Conservation (phyloP, 2,113 vertebrate species). For the Motacilla alba region DNA sequence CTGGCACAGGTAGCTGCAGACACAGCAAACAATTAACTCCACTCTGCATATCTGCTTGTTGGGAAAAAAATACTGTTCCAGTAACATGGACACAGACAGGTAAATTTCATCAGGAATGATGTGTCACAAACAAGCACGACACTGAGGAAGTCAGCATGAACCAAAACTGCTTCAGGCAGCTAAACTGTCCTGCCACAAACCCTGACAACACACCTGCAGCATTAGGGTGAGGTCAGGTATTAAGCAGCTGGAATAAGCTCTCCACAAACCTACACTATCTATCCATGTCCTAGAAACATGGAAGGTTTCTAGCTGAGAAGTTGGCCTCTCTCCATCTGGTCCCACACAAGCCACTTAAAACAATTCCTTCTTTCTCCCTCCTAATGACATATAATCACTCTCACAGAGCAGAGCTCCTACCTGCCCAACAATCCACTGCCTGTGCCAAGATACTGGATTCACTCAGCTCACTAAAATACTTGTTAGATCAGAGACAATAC, state of each 20-base stretch:
- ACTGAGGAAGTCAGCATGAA: neutral
- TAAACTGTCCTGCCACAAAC: neutral
- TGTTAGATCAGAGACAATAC: neutral
- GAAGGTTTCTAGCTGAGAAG: neutral
- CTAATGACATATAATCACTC: neutral
- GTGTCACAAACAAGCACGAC: rapidly evolving
- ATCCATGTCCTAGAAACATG: neutral
- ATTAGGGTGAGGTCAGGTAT: neutral
- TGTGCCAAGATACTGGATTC: neutral
- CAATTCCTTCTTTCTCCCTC: neutral
- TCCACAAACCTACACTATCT: neutral
- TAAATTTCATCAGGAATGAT: neutral
- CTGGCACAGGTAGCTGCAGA: neutral
- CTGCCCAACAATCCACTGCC: neutral
- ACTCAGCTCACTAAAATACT: neutral
- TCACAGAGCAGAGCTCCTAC: neutral
- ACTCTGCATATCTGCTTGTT: neutral
- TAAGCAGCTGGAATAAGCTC: neutral
- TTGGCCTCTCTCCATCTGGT: neutral
- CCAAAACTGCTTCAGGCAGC: neutral
- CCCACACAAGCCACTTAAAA: neutral
- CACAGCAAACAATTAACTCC: neutral
- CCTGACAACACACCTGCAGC: neutral
- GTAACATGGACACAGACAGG: neutral
- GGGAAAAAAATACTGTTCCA: neutral